phyloP scores from a whole-genome alignment of 2,797 vertebrate genomes.

The Phrynocephalus guinanensis region DNA sequence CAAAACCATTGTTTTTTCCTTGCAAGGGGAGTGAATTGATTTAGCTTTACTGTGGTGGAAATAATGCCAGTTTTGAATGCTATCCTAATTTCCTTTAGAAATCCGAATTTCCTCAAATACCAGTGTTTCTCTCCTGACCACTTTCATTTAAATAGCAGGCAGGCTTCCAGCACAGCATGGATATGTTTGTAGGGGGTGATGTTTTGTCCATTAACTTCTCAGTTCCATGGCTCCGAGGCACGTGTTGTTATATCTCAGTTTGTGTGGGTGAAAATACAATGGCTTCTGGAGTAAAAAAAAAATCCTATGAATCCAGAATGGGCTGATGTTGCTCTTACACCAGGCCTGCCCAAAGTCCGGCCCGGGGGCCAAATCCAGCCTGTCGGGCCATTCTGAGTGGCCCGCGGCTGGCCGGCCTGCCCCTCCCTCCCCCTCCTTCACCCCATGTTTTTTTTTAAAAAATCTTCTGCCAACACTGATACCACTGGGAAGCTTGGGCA shows the following conservation, averaged over 20 bases:
- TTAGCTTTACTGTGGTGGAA: not conserved
- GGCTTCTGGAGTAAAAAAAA: not conserved
- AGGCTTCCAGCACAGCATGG: not conserved
- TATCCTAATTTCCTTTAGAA: not conserved
- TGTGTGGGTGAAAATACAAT: not conserved
- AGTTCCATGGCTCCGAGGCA: constrained; percentile 6
- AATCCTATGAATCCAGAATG: constrained; percentile 28
- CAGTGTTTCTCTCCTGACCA: constrained; percentile 3
- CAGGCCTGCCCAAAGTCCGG: too few relatives aligned
- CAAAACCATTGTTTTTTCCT: not conserved
- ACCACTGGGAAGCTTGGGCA: too few relatives aligned
- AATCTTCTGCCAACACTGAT: too few relatives aligned
- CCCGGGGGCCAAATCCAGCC: too few relatives aligned
- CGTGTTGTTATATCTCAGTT: constrained; percentile 1
- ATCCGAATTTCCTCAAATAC: constrained; percentile 1
- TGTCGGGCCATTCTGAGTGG: too few relatives aligned
- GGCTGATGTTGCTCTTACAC: not conserved
- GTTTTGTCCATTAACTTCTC: constrained; percentile 30
- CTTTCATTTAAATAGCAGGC: constrained; percentile 23
- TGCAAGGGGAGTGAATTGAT: not conserved
- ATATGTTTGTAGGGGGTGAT: not conserved
- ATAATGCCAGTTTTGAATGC: not conserved
- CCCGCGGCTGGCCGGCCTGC: too few relatives aligned
- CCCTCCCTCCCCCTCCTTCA: too few relatives aligned
- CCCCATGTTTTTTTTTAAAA: too few relatives aligned